A percentile compares a stretch with the other conserved stretches of the same genome.
Conservation (phyloP, 1,140 invertebrate species). For the Lordiphosa stackelbergi region DNA sequence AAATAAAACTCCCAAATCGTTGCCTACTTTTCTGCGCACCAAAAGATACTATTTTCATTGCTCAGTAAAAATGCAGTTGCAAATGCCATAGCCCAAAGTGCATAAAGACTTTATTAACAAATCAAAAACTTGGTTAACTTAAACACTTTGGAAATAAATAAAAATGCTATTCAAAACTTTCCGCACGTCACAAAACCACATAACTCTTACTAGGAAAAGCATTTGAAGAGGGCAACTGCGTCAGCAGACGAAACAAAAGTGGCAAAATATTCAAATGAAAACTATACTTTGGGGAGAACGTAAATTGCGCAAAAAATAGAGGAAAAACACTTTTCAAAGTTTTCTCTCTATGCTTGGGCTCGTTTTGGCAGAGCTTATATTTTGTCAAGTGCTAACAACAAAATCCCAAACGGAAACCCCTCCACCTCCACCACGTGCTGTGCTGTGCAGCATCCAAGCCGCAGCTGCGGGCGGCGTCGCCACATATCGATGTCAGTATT, state of each 20-base stretch:
- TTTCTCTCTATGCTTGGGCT: constrained; percentile 29
- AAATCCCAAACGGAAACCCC: constrained; percentile 18
- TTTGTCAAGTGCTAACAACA: constrained; percentile 4
- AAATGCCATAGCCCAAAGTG: neutral
- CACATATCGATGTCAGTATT: constrained; percentile 46
- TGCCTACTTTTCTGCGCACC: no score
- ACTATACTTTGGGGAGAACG: constrained; percentile 23
- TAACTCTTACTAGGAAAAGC: constrained; percentile 15
- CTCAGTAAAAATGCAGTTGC: no score
- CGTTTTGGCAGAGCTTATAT: constrained; percentile 19
- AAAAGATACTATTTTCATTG: no score
- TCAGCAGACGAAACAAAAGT: constrained; percentile 15
- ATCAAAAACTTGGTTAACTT: constrained; percentile 38
- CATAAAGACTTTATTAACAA: constrained; percentile 4
- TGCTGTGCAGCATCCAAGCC: constrained; percentile 18
- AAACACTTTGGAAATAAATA: constrained; percentile 15
- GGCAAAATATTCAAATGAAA: constrained; percentile 40
- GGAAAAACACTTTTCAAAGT: constrained; percentile 26
- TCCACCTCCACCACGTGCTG: constrained; percentile 11
- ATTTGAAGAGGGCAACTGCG: constrained; percentile 19
- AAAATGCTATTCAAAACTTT: constrained; percentile 16
- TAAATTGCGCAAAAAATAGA: constrained; percentile 15
- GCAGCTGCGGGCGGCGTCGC: constrained; percentile 13
- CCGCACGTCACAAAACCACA: constrained; percentile 15
- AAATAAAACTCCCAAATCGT: no score